Evolutionary conservation across 1,140 invertebrate species (phyloP), one percentile per base, ranked within the genome.

Genomic region (Nylanderia fulva): DNA sequence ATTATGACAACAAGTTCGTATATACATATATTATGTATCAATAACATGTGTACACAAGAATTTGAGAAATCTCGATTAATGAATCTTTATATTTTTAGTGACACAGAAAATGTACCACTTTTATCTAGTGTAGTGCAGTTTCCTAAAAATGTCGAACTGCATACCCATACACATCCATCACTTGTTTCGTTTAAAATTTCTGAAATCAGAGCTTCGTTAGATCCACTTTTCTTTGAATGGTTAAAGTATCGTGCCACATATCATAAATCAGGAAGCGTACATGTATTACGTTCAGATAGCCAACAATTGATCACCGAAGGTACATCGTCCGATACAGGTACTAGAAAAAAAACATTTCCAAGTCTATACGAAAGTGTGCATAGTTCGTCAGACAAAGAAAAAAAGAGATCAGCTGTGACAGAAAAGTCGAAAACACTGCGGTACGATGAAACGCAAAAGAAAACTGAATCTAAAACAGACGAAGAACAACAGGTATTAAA

Each of bases 161-260:
- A 33, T 3, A 33, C 29, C 29, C 29, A 95, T 64, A 90, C 93
- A 86, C 95, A 96, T 91, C 95, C 96, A 21, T 94, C 96, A 13
- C 91, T 97, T 48, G 84, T 96, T 3, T 95, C 96, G 3, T 94
- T 97, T 86, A 95, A 95, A 85, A 86, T 97, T 42, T 94, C 95
- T 82, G 95, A 96, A 84, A 95, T 96, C 64, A 95, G 95, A 79
- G 93, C 96, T 61, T 96, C 95, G 69, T 86, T 97, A 52, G 96
- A 97, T 92, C 96, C 96, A 4, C 92, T 96, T 18, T 89, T 97
- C 4, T 94, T 95, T 61, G 93, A 95, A 42, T 97, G 96, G 96
- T 91, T 97, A 3, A 90, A 95, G 24, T 97, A 97, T 90, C 91
- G 90, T 13, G 95, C 96, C 3, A 89, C 87, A 18, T 92, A 92